Evolutionary conservation across 2,888 invertebrate genomes (phyloP).

Genomic region (Ormyrus labotus): DNA sequence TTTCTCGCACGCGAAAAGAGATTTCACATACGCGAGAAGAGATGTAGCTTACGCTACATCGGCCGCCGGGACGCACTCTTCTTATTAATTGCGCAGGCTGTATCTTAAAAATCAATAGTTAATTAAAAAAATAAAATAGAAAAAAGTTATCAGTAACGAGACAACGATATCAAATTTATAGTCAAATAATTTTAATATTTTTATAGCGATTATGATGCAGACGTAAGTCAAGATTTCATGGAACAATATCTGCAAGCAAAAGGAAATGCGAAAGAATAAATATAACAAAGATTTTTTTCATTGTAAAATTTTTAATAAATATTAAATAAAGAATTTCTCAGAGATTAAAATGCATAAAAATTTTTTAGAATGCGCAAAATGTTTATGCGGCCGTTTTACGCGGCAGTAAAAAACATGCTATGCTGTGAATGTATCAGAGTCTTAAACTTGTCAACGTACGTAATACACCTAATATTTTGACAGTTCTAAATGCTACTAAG

Average conservation of each 20-base stretch:
- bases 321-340: conserved; percentile 18
- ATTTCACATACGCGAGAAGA: too few species aligned
- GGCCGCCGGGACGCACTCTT: too few species aligned
- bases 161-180: too few species aligned
- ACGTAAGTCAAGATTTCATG: conserved; percentile 22
- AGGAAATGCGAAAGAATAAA: background rate
- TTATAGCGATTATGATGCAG: conserved; percentile 33
- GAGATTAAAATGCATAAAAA: conserved; percentile 34
- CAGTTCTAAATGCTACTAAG: conserved; percentile 39
- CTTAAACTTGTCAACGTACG: conserved; percentile 60
- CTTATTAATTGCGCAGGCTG: too few species aligned
- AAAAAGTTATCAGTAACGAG: too few species aligned
- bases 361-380: conserved; percentile 37
- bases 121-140: too few species aligned
- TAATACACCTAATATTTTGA: conserved; percentile 58
- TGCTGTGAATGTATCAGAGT: conserved; percentile 50
- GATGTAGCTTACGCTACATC: too few species aligned
- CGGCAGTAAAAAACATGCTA: conserved; percentile 63
- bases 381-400: conserved; percentile 41
- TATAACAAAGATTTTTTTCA: background rate
- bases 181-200: too few species aligned
- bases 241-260: conserved; percentile 1
- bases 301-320: conserved; percentile 6
- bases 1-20: background rate
- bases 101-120: too few species aligned